Evolutionary conservation across 1,140 invertebrate species (phyloP), one percentile per base, ranked within the genome.

Genomic region (Bombyx mandarina): DNA sequence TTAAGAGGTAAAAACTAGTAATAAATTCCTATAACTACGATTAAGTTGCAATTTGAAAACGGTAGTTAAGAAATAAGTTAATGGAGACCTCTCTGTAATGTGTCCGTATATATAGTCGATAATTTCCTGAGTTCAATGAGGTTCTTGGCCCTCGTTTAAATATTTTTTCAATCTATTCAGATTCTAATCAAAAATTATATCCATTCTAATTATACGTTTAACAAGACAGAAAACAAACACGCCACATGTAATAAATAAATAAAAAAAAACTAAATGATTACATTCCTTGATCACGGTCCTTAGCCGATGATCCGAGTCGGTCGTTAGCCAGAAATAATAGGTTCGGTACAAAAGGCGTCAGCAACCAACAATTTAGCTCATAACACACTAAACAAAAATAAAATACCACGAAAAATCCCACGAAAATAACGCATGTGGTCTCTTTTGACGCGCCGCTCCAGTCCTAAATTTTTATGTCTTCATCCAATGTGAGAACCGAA

Each of bases 391-490:
- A 69, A 70, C 57, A 65, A 67, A 58, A 77, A 69, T 70, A 57
- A 64, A 68, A 58, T 56, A 68, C 76, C 76, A 67, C 70, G 59
- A 35, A 73, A 79, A 77, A 75, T 68, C 69, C 58, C 67, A 71
- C 68, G 62, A 71, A 77, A 80, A 79, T 82, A 81, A 79, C 72
- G 75, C 65, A 76, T 81, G 81, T 75, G 79, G 80, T 75, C 73
- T 62, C 78, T 70, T 77, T 84, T 82, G 80, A 80, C 67, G 69
- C 73, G 71, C 79, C 83, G 83, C 69, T 58, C 54, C 43, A 49
- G 69, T 61, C 66, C 71, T 66, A 80, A 79, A 84, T 80, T 84
- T 86, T 86, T 84, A 86, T 84, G 83, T 86, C 83, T 86, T 86
- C 80, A 86, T 86, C 69, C 44, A 66, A 65, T 71, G 74, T 71